phyloP scores from a whole-genome alignment of 2,888 invertebrate genomes.

The Cyclophora albipunctata region DNA sequence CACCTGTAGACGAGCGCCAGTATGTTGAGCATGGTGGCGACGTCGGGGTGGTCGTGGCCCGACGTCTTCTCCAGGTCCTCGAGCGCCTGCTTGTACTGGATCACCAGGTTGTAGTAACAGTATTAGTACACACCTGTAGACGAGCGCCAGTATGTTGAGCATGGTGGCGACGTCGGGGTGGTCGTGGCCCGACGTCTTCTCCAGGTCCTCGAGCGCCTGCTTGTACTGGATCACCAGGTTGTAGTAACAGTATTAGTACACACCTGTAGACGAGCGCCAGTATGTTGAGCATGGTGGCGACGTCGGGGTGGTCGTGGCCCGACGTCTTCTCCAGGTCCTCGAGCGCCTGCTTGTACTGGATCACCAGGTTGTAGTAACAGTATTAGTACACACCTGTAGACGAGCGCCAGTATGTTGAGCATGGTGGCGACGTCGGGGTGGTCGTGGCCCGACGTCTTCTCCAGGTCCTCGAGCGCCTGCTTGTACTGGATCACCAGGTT shows the following conservation, averaged over 20 bases:
- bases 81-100: slow-evolving; percentile 99
- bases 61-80: slow-evolving; percentile 99
- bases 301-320: slow-evolving; percentile 99
- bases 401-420: slow-evolving; percentile 97
- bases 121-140: too few species aligned
- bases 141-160: slow-evolving; percentile 97
- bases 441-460: slow-evolving; percentile 98
- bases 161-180: slow-evolving; percentile 99
- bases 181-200: slow-evolving; percentile 98
- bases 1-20: slow-evolving; percentile 96
- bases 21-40: slow-evolving; percentile 99
- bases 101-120: slow-evolving; percentile 99
- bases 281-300: slow-evolving; percentile 99
- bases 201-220: slow-evolving; percentile 98
- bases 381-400: slow-evolving; percentile 88
- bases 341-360: slow-evolving; percentile 99
- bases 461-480: slow-evolving; percentile 98
- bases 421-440: slow-evolving; percentile 99
- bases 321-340: slow-evolving; percentile 99
- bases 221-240: slow-evolving; percentile 99
- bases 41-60: slow-evolving; percentile 99
- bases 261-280: slow-evolving; percentile 93
- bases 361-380: slow-evolving; percentile 99
- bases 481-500: slow-evolving; percentile 99
- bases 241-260: too few species aligned